phyloP scores from a whole-genome alignment of 1,140 invertebrate species.

The Micrasema minimum region DNA sequence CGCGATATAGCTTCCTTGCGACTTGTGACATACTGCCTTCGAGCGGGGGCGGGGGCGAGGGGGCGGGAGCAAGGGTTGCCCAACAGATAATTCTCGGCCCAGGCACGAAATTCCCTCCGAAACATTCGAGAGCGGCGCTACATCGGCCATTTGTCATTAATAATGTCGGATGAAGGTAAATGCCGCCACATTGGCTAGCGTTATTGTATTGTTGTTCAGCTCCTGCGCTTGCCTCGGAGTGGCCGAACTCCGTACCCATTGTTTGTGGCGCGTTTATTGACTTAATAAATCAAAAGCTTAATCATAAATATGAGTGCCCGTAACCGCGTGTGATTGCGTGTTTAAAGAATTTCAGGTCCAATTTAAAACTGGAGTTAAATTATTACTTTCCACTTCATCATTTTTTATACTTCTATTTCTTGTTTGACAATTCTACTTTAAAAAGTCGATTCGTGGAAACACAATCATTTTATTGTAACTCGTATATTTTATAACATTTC shows the following conservation, averaged over 20 bases:
- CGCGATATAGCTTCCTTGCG: too few relatives aligned
- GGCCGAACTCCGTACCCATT: conserved; percentile 21
- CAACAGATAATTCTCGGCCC: conserved; percentile 20
- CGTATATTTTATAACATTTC: too few relatives aligned
- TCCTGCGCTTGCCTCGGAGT: conserved; percentile 3
- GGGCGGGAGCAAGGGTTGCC: not conserved
- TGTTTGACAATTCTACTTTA: not conserved
- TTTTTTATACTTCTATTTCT: not conserved
- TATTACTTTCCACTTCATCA: conserved; percentile 3
- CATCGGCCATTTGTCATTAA: conserved; percentile 40
- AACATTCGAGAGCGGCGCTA: conserved; percentile 31
- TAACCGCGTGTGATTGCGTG: conserved; percentile 30
- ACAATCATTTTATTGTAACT: too few relatives aligned
- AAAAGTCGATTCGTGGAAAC: too few relatives aligned
- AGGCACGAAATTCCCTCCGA: conserved; percentile 30
- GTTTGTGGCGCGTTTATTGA: conserved; percentile 29
- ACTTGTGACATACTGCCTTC: too few relatives aligned
- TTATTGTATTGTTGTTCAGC: conserved; percentile 32
- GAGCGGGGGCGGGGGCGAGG: too few relatives aligned
- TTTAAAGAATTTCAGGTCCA: conserved; percentile 9
- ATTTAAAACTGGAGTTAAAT: conserved; percentile 20
- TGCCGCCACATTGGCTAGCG: conserved; percentile 28
- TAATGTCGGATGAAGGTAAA: conserved; percentile 37
- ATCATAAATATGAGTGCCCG: conserved; percentile 31
- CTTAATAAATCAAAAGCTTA: conserved; percentile 37